These are phyloP conservation scores for Drosophila ercepeae DNA, from an alignment of 1,140 invertebrate species.

Conservation along the genomic window DNA sequence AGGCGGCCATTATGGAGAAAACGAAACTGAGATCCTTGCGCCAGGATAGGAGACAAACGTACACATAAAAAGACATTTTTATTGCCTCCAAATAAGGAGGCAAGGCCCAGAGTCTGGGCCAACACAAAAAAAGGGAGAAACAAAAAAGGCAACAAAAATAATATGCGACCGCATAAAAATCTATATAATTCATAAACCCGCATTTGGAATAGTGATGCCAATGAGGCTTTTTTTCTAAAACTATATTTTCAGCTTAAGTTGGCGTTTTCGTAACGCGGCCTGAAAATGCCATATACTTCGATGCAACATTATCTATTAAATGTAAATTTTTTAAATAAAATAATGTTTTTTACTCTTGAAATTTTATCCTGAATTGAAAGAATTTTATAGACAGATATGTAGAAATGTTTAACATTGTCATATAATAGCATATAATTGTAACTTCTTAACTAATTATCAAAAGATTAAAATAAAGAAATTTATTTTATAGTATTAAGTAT, in stretches of 20 bases:
- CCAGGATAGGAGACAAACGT: slow-evolving; percentile 34
- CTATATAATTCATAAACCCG: slow-evolving; percentile 79
- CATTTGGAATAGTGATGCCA: slow-evolving; percentile 24
- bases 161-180: slow-evolving; percentile 81
- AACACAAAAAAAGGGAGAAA: slow-evolving; percentile 47
- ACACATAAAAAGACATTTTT: slow-evolving; percentile 79
- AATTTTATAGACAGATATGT: background rate
- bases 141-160: slow-evolving; percentile 73
- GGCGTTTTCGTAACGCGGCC: too few relatives aligned
- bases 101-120: slow-evolving; percentile 13
- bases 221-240: background rate
- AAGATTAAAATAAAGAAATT: too few relatives aligned
- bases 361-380: background rate
- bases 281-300: too few relatives aligned
- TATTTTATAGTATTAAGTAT: too few relatives aligned
- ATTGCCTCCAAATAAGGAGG: slow-evolving; percentile 48
- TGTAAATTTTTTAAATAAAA: too few relatives aligned
- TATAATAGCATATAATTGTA: too few relatives aligned
- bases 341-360: too few relatives aligned
- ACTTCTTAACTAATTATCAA: background rate
- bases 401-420: background rate
- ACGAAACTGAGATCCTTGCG: slow-evolving; percentile 49
- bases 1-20: slow-evolving; percentile 37
- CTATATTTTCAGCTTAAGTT: background rate
- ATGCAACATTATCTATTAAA: too few relatives aligned